Base-by-base conservation (phyloP, 1,140 invertebrate genomes). In the Zelostemma sp. region DNA sequence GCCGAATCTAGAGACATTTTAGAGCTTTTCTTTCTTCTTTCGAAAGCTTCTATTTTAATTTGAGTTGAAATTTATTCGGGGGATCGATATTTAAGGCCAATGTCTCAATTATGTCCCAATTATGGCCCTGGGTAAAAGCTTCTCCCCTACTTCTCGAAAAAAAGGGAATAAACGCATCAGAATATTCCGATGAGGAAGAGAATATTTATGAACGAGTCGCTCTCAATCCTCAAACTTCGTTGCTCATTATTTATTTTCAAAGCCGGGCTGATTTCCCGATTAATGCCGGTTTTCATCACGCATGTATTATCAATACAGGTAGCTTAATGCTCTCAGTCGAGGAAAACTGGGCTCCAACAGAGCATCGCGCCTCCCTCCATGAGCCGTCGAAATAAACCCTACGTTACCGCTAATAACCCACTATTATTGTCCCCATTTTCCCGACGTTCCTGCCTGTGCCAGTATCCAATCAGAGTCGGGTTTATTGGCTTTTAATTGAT, bases 401-500 rank as follows among this genome's bases (percentile, higher is more conserved):
- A 76, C 67, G 71, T 71, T 71, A 65, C 69, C 73, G 75, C 75
- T 83, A 83, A 82, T 83, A 81, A 82, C 72, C 75, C 73, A 62
- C 76, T 80, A 77, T 80, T 81, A 84, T 84, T 81, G 80, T 82
- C 73, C 73, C 67, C 73, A 74, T 78, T 79, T 79, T 80, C 74
- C 72, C 68, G 55, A 62, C 60, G 54, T 72, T 73, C 72, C 65
- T 73, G 72, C 57, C 68, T 74, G 67, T 72, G 50, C 60, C 56
- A 66, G 47, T 78, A 78, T 78, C 78, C 81, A 82, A 85, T 84
- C 81, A 80, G 76, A 76, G 60, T 55, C 59, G 64, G 73, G 78
- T 81, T 84, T 83, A 84, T 84, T 85, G 82, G 76, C 80, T 83
- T 83, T 84, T 85, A 85, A 85, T 85, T 84, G 82, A 85, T 84